Evolutionary conservation across 2,888 invertebrate genomes (phyloP).

Genomic region (Dromius quadrimaculatus): DNA sequence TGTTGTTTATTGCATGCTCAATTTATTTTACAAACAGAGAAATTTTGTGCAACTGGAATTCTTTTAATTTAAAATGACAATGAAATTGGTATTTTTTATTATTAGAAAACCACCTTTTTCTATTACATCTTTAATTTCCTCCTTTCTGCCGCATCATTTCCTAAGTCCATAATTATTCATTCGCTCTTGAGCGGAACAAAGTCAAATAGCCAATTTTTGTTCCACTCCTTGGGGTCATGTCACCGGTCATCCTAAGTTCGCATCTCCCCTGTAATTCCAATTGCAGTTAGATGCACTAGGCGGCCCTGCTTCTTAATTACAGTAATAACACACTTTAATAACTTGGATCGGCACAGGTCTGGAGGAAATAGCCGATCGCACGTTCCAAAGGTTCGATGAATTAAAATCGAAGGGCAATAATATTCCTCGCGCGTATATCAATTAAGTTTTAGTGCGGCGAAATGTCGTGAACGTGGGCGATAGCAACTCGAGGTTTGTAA

Average conservation of each 20-base stretch:
- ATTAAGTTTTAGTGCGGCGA: slow-evolving; percentile 29
- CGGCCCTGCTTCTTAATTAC: slow-evolving; percentile 13
- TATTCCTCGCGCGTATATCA: slow-evolving; percentile 34
- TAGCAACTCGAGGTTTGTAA: slow-evolving; percentile 16
- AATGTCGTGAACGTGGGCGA: neutral
- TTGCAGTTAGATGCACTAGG: slow-evolving; percentile 18
- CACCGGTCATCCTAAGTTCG: slow-evolving; percentile 2
- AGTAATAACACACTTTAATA: slow-evolving; percentile 36
- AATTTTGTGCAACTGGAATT: too few relatives aligned
- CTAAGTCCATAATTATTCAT: too few relatives aligned
- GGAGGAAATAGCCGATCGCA: slow-evolving; percentile 23
- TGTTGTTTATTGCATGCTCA: neutral
- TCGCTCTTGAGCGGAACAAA: too few relatives aligned
- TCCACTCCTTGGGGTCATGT: slow-evolving; percentile 8
- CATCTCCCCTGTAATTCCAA: slow-evolving; percentile 12
- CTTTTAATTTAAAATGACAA: too few relatives aligned
- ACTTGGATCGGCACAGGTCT: slow-evolving; percentile 8
- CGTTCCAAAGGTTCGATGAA: slow-evolving; percentile 32
- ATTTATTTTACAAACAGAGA: slow-evolving; percentile 12
- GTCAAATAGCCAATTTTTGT: too few relatives aligned
- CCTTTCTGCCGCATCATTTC: too few relatives aligned
- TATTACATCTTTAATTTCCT: too few relatives aligned
- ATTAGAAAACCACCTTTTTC: too few relatives aligned
- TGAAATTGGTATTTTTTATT: too few relatives aligned
- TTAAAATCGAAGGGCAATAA: slow-evolving; percentile 30